A percentile compares a stretch with the other conserved stretches of the same genome.
These are phyloP conservation scores for Meteorus colon DNA, from an alignment of 2,888 invertebrate genomes.

Conservation along the genomic window DNA sequence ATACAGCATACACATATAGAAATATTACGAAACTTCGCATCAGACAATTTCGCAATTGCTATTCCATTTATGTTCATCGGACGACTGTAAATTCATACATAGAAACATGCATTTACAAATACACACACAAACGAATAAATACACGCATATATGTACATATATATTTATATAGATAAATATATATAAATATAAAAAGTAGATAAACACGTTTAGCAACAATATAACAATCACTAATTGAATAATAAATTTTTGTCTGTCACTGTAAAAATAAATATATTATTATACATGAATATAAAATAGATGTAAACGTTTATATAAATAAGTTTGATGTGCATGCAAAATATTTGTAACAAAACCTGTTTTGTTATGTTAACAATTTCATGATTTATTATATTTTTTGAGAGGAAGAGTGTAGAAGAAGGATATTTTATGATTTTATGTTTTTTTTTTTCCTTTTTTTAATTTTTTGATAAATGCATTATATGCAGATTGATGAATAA, in stretches of 20 bases:
- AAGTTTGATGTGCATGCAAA: no score
- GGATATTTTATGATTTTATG: no score
- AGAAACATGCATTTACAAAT: conserved; percentile 10
- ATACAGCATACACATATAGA: conserved; percentile 14
- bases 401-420: no score
- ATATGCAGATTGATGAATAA: not conserved
- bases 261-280: conserved; percentile 1
- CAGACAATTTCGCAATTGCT: conserved; percentile 46
- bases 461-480: not conserved
- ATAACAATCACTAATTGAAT: conserved; percentile 46
- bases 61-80: conserved; percentile 33
- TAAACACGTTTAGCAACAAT: conserved; percentile 47
- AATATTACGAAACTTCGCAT: conserved; percentile 28
- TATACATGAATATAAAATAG: no score
- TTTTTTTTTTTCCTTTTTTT: not conserved
- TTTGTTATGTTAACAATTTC: not conserved
- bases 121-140: conserved; percentile 46
- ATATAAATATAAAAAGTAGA: conserved; percentile 24
- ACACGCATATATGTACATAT: not conserved
- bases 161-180: no score
- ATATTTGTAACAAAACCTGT: not conserved
- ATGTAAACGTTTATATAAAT: no score
- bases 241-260: conserved; percentile 24
- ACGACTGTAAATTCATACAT: not conserved
- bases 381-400: not conserved